Base-by-base conservation (phyloP, 2,888 invertebrate genomes). In the Rotaria magnacalcarata region DNA sequence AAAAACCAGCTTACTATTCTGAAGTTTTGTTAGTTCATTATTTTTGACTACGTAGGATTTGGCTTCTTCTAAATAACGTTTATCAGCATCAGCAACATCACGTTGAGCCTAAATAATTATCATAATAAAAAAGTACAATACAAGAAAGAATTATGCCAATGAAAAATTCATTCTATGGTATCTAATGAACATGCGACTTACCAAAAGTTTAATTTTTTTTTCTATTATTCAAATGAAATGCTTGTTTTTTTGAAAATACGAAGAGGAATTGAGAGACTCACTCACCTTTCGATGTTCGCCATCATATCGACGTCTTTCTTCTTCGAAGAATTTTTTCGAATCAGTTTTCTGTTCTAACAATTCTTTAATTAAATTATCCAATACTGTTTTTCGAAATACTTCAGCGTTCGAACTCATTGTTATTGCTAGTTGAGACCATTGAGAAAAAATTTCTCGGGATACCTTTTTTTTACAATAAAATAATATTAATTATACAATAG, bases 11-110 rank as follows among this genome's bases (percentile, higher is more conserved):
- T 67, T 41, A 67, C 67, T 67, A 34, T 16, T 67, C 7, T 67
- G 67, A 67, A 67, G 67, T 67, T 67, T 67, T 41, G 67, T 67
- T 41, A 67, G 24, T 67, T 67, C 67, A 67, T 27, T 67, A 67
- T 67, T 67, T 7, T 67, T 67, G 5, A 19, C 3, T 1, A 19
- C 14, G 8, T 67, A 67, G 5, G 19, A 3, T 67, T 41, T 67
- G 3, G 27, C 11, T 34, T 67, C 67, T 19, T 67, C 67, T 16
- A 34, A 27, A 34, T 67, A 67, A 16, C 67, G 67, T 34, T 67
- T 67, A 34, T 67, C 67, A 14, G 19, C 34, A 19, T 67, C 67
- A 0, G 3, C 19, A 2, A 67, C 16, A 34, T 80, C 80, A n/a
- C 24, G 8, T 80, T n/a, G 43, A 43, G 47, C 80, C 43, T 47